Base-by-base conservation (phyloP, 2,888 invertebrate species). In the Clistopyga incitator region DNA sequence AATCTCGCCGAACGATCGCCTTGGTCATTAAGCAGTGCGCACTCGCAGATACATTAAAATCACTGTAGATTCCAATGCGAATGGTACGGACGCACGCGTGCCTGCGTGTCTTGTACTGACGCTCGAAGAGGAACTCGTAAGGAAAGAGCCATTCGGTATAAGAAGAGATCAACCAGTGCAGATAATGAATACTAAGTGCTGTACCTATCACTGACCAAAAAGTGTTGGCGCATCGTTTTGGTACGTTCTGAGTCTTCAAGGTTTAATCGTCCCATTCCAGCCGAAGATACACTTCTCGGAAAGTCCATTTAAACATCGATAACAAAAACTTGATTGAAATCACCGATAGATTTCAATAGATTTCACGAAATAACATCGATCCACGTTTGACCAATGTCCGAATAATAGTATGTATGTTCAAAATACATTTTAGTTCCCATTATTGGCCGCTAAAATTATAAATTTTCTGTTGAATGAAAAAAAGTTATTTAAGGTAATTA, bases 1-100 rank as follows among this genome's bases (percentile, higher is more conserved):
- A 81, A 86, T 86, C 86, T 86, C 61, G 65, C 82, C 84, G 80
- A 79, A 76, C 76, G 82, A 86, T 86, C 86, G 82, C 74, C 29
- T 42, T 61, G 81, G 84, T 86, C 86, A 85, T 86, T 86, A 85
- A 86, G 83, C 79, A 74, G 54, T 42, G 29, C 71, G 52, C 56
- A 68, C 54, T 65, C 61, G 65, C 68, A 54, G 80, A 86, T 82
- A 79, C 79, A 81, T 86, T 82, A 84, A 84, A 86, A 84, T 84
- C 77, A 67, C 82, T 76, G 78, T 74, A 65, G 71, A 78, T 86
- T 80, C 70, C 79, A 67, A 67, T 75, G 72, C 76, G 80, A 84
- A 86, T 84, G 74, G 80, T 84, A 65, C 23, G 54, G 56, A 81
- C 74, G 82, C 83, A 82, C 84, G 84, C 81, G 78, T 64, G 71